These are phyloP conservation scores for Parauchenoglanis ngamensis DNA, from an alignment of 2,797 vertebrate genomes.

Conservation along the genomic window DNA sequence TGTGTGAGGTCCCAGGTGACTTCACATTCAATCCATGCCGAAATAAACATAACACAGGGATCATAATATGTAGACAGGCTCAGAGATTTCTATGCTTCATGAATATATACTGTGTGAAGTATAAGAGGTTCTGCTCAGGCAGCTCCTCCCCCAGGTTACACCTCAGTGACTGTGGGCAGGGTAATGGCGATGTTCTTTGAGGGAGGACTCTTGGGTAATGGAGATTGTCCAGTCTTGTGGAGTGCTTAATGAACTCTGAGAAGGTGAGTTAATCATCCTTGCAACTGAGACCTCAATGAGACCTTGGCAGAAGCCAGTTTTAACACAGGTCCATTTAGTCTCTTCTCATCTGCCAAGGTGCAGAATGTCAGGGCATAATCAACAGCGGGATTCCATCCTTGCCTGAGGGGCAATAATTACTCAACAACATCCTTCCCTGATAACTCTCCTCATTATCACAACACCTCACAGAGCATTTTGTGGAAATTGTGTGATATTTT, in stretches of 20 bases:
- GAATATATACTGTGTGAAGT: neutral
- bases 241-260: conserved; percentile 24
- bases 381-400: conserved; percentile 11
- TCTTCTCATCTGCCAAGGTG: conserved; percentile 25
- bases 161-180: neutral
- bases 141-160: neutral
- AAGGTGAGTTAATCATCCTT: conserved; percentile 27
- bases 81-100: neutral
- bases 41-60: neutral
- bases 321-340: conserved; percentile 12
- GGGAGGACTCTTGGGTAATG: neutral
- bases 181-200: neutral
- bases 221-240: conserved; percentile 2
- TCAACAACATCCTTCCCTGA: conserved; percentile 9
- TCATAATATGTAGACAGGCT: neutral
- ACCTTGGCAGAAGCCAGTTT: conserved; percentile 10
- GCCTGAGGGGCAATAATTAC: conserved; percentile 18
- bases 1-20: neutral
- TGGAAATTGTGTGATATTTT: neutral
- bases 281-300: neutral
- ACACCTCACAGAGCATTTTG: conserved; percentile 8
- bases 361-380: conserved; percentile 25
- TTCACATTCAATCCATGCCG: neutral
- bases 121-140: neutral
- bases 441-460: conserved; percentile 10